Base-by-base conservation (phyloP, 1,140 invertebrate species). In the Aphelenchoides besseyi region DNA sequence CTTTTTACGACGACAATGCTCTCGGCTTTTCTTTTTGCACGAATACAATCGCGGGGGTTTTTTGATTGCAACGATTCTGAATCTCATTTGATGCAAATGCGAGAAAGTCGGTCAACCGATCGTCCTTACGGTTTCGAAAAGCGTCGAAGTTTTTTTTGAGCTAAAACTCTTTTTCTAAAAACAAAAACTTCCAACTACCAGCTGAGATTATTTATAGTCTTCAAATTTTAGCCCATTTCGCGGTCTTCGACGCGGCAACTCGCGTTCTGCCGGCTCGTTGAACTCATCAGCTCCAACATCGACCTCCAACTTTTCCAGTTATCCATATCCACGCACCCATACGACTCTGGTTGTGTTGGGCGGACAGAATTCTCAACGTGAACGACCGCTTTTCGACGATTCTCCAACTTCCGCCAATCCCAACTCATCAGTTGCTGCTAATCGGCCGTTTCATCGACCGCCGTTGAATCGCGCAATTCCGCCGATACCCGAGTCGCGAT, bases 401-500 rank as follows among this genome's bases (percentile, higher is more conserved):
- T 59, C 73, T 12, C 37, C 70, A 18, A 74, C 74, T 33, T 71
- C 33, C 3, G 41, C 41, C 9, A 73, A 3, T 2, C 53, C 28
- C 32, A 28, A 8, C 26, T 57, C 54, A 41, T 69, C 28, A 26
- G 41, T 37, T 73, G 26, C 63, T n/a, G 28, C 74, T 52, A 48
- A 33, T 37, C 74, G 41, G 67, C 32, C 37, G 71, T 71, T 70
- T 53, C 77, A 36, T 28, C 66, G 76, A 41, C 76, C 76, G 5
- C 76, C 76, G 2, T 62, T 78, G 12, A 78, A 78, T 41, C 28
- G 76, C 18, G 76, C 76, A n/a, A 78, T 78, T 48, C 76, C 76
- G 16, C 78, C 76, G 9, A 78, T 78, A 37, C 76, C 76, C n/a
- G 76, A 78, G 66, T 80, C 78, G 26, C 63, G 67, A 59, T 76